Base-by-base conservation (phyloP, 2,888 invertebrate species). In the Abscondita cerata region DNA sequence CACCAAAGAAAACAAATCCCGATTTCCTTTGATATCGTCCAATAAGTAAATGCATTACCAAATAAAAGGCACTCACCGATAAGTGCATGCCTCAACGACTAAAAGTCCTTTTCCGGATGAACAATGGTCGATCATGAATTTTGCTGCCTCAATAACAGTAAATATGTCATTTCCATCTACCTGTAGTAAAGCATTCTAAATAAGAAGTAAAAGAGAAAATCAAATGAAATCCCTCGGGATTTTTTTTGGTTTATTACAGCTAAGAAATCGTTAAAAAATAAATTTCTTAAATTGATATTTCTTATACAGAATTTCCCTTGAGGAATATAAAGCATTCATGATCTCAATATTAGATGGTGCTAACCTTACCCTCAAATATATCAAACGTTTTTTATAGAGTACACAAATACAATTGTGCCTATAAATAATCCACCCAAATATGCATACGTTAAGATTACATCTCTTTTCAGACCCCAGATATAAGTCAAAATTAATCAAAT, bases 71-170 rank as follows among this genome's bases (percentile, higher is more conserved):
- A 16, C 47, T 47, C 34, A 92, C 68, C 91, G 82, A 74, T 92
- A 92, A n/a, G 92, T 93, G 53, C 85, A 84, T 48, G 86, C 83
- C 80, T 93, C 93, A 76, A 93, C 78, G n/a, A 93, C 79, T 15
- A 93, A 78, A 1, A 92, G 92, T 0, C 92, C 92, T 72, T 90
- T 88, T 2, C 89, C 89, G 13, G 83, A 81, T 1, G 83, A 80
- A 67, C 87, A 86, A 74, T 87, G 82, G 25, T 11, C 90, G 85
- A 25, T 85, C 81, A 11, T 86, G 75, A 85, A 92, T 67, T 88
- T 65, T 8, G 82, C 77, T 12, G 88, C 89, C 77, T 91, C 89
- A 63, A 85, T 82, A 0, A 92, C 87, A 38, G 25, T 25, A 25
- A 25, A 25, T 25, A 25, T 25, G 25, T 25, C 25, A 6, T 25